Base-by-base conservation (phyloP, 1,140 invertebrate genomes). In the Trichomalopsis sarcophagae region DNA sequence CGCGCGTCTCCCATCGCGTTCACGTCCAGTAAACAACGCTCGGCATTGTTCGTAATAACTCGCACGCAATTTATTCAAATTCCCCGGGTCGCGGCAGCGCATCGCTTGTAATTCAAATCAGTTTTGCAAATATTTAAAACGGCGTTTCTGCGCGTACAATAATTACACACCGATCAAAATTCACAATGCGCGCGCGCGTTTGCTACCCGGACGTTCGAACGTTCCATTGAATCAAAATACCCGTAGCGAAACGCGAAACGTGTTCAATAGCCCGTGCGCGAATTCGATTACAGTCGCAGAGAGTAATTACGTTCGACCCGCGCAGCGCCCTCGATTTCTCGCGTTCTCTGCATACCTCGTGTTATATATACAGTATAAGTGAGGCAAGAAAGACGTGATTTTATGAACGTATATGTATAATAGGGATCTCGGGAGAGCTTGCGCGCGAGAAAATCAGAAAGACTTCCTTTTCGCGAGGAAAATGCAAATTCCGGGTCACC, bases 81-180 rank as follows among this genome's bases (percentile, higher is more conserved):
- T 17, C 13, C 47, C 47, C 47, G 13, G 11, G 10, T 13, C 47
- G 0, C 47, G 47, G 47, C 10, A 2, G 27, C 27, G 2, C 44
- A 10, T 47, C 47, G 47, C 13, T 13, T 44, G n/a, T 17, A 10
- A 69, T 69, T 69, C 68, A 33, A 30, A 71, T 71, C 27, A 62
- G 21, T 62, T 62, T 62, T 62, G 69, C 17, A 33, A 71, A 71
- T 33, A 33, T 71, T 71, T 33, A 71, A 71, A 71, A 71, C 4
- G 3, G 5, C 10, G 9, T 13, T 71, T 17, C 23, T 9, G 3
- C 5, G 6, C 55, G 74, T 27, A 40, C 68, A n/a, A 78, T 83
- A 82, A 55, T 84, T 55, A 80, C 78, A 84, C 78, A 80, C 36
- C 74, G 80, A 76, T 75, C 69, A 85, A 84, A 86, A 76, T 87